Evolutionary conservation across 2,888 invertebrate species (phyloP), one percentile per base, ranked within the genome.

Genomic region (Cryptocephalus primarius): DNA sequence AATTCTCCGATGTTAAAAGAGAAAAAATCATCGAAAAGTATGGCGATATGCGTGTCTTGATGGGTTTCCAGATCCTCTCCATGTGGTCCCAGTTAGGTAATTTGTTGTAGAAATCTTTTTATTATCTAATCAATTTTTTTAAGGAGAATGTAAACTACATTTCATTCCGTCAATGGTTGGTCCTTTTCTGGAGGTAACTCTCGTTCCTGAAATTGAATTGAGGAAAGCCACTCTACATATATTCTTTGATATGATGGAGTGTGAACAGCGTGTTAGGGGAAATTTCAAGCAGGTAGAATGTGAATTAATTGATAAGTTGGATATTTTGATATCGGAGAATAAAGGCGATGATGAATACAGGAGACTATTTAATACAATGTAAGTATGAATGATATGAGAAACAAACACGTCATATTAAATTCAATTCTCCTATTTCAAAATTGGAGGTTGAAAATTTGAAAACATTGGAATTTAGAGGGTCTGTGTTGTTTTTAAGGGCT

Each of bases 181-280:
- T 0, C 93, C 92, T 0, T 87, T 95, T 58, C 75, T 96, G 39
- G 91, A 94, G 71, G 91, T 95, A 4, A 94, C 94, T 0, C 73
- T 95, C 33, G 91, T 95, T 6, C 88, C 88, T 1, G 89, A 92
- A 61, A 79, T 80, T 34, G 86, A 88, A 55, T 68, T 96, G 8
- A 78, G 95, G 0, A 85, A 90, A 56, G 90, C 91, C 0, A 94
- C 93, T 0, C 71, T 95, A 9, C 89, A 91, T 8, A 91, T 95
- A 40, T 87, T 95, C 59, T 94, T 91, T 60, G 91, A 94, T 58
- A 87, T 96, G 79, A 94, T 96, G 88, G 89, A 93, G 55, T 89
- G 89, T 59, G 94, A 95, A 63, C 84, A 87, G 49, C 75, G 76
- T 62, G 81, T 83, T 1, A 80, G 87, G 0, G 92, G 92, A 0